A percentile compares a stretch with the other conserved stretches of the same genome.
Evolutionary conservation across 2,888 invertebrate species (phyloP).

Genomic region (Drosophila gaucha): DNA sequence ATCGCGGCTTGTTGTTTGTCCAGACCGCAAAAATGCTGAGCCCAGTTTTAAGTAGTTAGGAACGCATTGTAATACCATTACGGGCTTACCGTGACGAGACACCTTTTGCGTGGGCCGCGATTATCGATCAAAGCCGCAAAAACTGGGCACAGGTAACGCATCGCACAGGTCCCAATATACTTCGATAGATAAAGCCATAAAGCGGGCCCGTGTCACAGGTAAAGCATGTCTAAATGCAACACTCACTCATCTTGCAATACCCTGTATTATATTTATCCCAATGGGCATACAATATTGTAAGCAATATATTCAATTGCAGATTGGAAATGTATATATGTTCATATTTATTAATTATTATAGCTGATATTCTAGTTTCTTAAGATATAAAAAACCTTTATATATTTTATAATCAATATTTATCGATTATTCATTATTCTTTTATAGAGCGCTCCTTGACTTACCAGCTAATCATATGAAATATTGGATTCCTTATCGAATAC

Average conservation of each 20-base stretch:
- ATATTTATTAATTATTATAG: too few species aligned
- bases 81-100: conserved; percentile 68
- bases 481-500: not conserved
- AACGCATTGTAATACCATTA: conserved; percentile 72
- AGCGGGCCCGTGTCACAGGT: conserved; percentile 51
- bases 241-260: conserved; percentile 26
- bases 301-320: too few species aligned
- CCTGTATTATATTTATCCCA: not conserved
- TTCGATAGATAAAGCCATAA: conserved; percentile 32
- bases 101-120: conserved; percentile 77
- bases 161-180: not conserved
- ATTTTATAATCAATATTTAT: not conserved
- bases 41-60: conserved; percentile 36
- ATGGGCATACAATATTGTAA: too few species aligned
- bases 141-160: conserved; percentile 63
- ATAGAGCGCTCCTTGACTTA: too few species aligned
- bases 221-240: conserved; percentile 56
- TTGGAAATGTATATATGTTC: not conserved
- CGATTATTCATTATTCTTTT: not conserved
- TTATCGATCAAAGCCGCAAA: conserved; percentile 81
- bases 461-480: too few species aligned
- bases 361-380: too few species aligned
- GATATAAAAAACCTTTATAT: too few species aligned
- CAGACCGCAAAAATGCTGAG: conserved; percentile 53
- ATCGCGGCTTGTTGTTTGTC: conserved; percentile 53